Evolutionary conservation across 2,113 vertebrate species (phyloP).

Genomic region (human): GRCh38 chr11:19372001-19372500

Average conservation of each 20-base stretch:
- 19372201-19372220: neutral
- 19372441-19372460: slow-evolving; percentile 56
- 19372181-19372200: neutral
- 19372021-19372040: too few relatives aligned
- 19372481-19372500: slow-evolving; percentile 33
- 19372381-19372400: neutral
- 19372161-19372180: neutral
- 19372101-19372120: neutral
- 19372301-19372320: neutral
- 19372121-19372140: neutral
- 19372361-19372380: slow-evolving; percentile 14
- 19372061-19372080: too few relatives aligned
- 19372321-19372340: neutral
- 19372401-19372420: slow-evolving; percentile 55
- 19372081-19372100: neutral
- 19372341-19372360: neutral
- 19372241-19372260: neutral
- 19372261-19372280: neutral
- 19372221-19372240: neutral
- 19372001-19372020: too few relatives aligned
- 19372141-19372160: neutral
- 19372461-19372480: slow-evolving; percentile 43
- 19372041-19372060: too few relatives aligned
- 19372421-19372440: slow-evolving; percentile 54
- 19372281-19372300: neutral